Evolutionary conservation across 2,113 vertebrate species (phyloP), one percentile per base, ranked within the genome.

Genomic region (Aramus guarauna): DNA sequence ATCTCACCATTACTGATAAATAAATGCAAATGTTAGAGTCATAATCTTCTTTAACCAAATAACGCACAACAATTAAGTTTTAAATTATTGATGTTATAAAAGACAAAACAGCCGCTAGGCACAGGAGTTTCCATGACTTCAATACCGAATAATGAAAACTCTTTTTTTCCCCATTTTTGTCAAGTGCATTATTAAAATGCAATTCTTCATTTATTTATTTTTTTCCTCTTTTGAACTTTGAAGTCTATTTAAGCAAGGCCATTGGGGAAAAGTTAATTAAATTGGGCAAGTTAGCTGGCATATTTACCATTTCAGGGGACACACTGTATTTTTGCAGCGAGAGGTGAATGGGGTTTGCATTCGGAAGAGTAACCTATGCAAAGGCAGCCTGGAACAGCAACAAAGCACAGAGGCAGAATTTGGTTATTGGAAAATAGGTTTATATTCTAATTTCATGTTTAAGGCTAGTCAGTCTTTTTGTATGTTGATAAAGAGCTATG

Each of bases 61-160:
- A 96, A 90, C 73, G 85, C 81, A 94, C 84, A 96, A 86, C 91
- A 94, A 95, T 96, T 95, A 95, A 93, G 72, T 80, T 93, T 96
- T 97, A 96, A 96, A 96, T 97, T 97, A 97, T 96, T 96, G 90
- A 97, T 96, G 68, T 75, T 79, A 69, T 94, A 93, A 91, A 95
- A 96, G 91, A 83, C 89, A 88, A 90, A 97, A 69, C 85, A 92
- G 89, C 92, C 17, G 1, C 83, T 22, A 87, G 91, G 88, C 95
- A 85, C 80, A 80, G 60, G 90, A 95, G 88, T 93, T 96, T 95
- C 93, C 92, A 84, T 95, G 67, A 58, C 88, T 97, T 91, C 93
- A 93, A 12, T 55, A 39, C 26, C 16, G 1, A 92, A 66, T 96
- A 95, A 97, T 94, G 94, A 91, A 97, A 96, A 81, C 63, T 80